Percentiles rank a stretch among this genome's conserved stretches.
phyloP scores from a whole-genome alignment of 2,797 vertebrate species.

The Platalea minor region DNA sequence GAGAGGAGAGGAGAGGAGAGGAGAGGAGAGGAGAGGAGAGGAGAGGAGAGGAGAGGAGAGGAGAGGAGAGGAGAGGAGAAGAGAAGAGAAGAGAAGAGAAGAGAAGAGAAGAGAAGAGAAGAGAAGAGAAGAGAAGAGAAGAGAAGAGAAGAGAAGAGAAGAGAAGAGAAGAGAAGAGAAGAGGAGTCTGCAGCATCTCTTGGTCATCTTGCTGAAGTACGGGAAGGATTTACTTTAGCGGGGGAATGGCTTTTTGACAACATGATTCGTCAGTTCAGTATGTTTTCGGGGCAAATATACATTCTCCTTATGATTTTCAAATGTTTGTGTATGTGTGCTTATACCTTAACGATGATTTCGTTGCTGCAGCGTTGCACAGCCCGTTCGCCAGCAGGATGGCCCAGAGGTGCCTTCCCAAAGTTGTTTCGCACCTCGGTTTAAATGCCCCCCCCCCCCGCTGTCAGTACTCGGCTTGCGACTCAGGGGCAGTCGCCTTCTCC shows the following conservation, averaged over 20 bases:
- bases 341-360: neutral
- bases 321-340: neutral
- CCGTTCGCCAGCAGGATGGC: neutral
- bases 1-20: no score
- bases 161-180: no score
- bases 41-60: neutral
- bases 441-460: neutral
- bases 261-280: neutral
- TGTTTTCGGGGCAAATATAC: neutral
- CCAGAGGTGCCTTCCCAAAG: neutral
- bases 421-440: neutral
- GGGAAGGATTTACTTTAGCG: neutral
- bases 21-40: no score
- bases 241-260: neutral
- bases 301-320: neutral
- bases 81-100: neutral
- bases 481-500: neutral
- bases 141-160: no score
- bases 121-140: no score
- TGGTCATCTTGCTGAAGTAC: neutral
- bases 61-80: neutral
- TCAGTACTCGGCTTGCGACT: neutral
- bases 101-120: neutral
- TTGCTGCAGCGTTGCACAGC: neutral
- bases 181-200: neutral